These are phyloP conservation scores for Neuroscelio doddi DNA, from an alignment of 2,888 invertebrate species.

Conservation along the genomic window DNA sequence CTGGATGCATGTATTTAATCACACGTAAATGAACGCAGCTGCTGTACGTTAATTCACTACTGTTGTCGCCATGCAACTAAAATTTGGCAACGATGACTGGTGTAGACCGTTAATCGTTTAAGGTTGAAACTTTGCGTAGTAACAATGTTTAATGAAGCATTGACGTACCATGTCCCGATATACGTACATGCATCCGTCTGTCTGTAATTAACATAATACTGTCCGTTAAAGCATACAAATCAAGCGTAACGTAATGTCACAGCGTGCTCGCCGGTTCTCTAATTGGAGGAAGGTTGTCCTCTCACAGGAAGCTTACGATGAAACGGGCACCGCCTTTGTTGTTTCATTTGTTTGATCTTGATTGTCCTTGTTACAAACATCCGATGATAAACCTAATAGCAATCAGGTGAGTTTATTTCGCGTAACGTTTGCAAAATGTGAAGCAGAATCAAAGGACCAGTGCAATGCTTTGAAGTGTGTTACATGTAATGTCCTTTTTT, in stretches of 20 bases:
- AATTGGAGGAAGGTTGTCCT: conserved; percentile 29
- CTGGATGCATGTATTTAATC: too few relatives aligned
- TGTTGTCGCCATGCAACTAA: conserved; percentile 4
- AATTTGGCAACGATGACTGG: conserved; percentile 27
- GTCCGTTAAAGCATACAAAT: conserved; percentile 25
- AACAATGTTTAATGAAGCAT: conserved; percentile 36
- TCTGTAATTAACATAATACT: conserved; percentile 38
- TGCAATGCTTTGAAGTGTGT: too few relatives aligned
- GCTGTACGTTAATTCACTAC: conserved; percentile 6
- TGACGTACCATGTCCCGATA: conserved; percentile 22
- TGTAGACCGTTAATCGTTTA: conserved; percentile 29
- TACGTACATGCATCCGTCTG: conserved; percentile 4
- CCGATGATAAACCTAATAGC: conserved; percentile 40
- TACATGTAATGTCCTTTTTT: too few relatives aligned
- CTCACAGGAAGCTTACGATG: conserved; percentile 26
- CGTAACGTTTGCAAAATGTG: conserved; percentile 19
- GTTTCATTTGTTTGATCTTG: conserved; percentile 42
- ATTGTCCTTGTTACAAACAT: conserved; percentile 41
- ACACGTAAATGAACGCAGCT: not conserved
- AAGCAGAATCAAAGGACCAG: conserved; percentile 30
- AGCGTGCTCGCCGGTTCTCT: conserved; percentile 14
- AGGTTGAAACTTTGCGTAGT: conserved; percentile 30
- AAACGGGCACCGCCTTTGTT: conserved; percentile 29
- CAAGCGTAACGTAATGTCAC: conserved; percentile 32
- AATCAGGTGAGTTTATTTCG: conserved; percentile 29